These are phyloP conservation scores for Cataglyphis hispanica DNA, from an alignment of 1,140 invertebrate genomes.

Conservation along the genomic window DNA sequence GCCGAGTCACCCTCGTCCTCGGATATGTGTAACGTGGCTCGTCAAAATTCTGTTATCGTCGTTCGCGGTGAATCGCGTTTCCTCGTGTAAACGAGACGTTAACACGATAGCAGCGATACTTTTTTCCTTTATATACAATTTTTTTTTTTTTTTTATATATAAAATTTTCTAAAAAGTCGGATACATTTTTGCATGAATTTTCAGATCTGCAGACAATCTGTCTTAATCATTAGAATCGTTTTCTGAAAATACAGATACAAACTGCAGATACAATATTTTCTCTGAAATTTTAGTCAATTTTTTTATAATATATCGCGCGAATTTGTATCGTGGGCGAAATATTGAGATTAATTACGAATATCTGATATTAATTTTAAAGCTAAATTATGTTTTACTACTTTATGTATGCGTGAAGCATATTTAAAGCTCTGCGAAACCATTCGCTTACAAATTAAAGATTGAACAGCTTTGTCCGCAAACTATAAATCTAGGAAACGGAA, in stretches of 20 bases:
- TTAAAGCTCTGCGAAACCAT: neutral
- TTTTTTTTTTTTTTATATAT: too few relatives aligned
- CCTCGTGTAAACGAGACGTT: constrained; percentile 1
- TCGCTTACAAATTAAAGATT: neutral
- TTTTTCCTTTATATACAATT: too few relatives aligned
- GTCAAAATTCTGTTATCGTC: constrained; percentile 32
- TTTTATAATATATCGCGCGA: too few relatives aligned
- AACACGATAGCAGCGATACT: neutral
- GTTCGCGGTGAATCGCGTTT: constrained; percentile 25
- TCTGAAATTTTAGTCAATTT: too few relatives aligned
- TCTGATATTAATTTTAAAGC: neutral
- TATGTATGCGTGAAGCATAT: neutral
- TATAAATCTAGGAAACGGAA: neutral
- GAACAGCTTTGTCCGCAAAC: neutral
- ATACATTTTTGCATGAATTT: too few relatives aligned
- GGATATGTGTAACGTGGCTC: neutral
- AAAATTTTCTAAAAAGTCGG: too few relatives aligned
- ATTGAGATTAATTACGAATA: too few relatives aligned
- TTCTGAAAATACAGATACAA: too few relatives aligned
- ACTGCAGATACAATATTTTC: too few relatives aligned
- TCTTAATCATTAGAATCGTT: too few relatives aligned
- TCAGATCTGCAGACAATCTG: too few relatives aligned
- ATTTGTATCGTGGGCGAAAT: too few relatives aligned
- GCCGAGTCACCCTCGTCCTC: neutral
- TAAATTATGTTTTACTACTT: neutral